These are phyloP conservation scores for Reticulitermes lucifugus DNA, from an alignment of 2,888 invertebrate species.

Conservation along the genomic window DNA sequence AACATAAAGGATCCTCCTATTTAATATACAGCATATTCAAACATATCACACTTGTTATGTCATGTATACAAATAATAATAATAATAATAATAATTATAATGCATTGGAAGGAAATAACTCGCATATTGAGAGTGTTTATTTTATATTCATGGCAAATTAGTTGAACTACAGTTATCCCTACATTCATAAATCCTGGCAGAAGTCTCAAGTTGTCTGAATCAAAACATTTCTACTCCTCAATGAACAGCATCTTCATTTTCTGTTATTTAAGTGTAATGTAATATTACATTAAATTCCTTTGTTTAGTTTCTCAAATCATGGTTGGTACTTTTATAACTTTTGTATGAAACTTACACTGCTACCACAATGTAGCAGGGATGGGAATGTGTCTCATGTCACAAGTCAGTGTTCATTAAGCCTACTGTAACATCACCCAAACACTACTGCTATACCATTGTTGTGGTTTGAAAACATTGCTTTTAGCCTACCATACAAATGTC, in stretches of 20 bases:
- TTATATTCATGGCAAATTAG: neutral
- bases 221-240: neutral
- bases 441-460: neutral
- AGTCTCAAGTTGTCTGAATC: neutral
- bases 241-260: neutral
- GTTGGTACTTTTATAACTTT: conserved; percentile 18
- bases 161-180: neutral
- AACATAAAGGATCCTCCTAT: neutral
- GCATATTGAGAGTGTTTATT: neutral
- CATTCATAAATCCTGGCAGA: neutral
- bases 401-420: neutral
- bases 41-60: neutral
- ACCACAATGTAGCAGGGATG: neutral
- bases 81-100: neutral
- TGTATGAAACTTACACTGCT: neutral
- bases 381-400: neutral
- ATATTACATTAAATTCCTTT: neutral
- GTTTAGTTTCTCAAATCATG: neutral
- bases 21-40: neutral
- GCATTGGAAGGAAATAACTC: neutral
- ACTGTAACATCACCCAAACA: neutral
- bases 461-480: neutral
- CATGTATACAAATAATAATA: neutral
- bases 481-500: neutral
- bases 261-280: neutral